Evolutionary conservation across 2,888 invertebrate species (phyloP).

Genomic region (Sepioteuthis lessoniana): DNA sequence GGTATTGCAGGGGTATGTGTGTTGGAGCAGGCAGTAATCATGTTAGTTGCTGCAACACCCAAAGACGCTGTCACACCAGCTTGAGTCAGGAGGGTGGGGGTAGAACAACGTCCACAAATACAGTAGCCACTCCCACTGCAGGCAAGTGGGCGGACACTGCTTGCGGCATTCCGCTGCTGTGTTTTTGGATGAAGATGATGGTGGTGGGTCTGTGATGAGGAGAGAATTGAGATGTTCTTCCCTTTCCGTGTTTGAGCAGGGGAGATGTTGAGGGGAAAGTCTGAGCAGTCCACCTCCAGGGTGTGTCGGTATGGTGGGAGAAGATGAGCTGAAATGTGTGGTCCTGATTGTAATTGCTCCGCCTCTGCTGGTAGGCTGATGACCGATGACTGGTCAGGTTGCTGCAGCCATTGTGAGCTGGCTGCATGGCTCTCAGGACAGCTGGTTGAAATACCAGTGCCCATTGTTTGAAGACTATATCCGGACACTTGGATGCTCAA

Average conservation of each 20-base stretch:
- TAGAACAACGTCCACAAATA: not conserved
- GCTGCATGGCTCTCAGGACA: not conserved
- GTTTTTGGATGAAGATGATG: not conserved
- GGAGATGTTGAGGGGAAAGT: not conserved
- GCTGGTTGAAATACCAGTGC: not conserved
- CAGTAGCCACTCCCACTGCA: slow-evolving; percentile 33
- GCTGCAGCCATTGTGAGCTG: not conserved
- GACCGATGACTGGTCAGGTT: not conserved
- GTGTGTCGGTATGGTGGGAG: not conserved
- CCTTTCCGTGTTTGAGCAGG: not conserved
- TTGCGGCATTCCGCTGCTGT: slow-evolving; percentile 1
- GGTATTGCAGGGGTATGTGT: not conserved
- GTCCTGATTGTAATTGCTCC: not conserved
- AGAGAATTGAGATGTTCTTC: not conserved
- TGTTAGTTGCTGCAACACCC: not conserved
- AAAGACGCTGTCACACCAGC: not conserved
- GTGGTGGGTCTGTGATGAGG: not conserved
- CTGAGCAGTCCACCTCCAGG: not conserved
- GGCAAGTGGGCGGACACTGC: slow-evolving; percentile 33
- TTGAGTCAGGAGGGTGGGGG: not conserved
- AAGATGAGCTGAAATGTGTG: not conserved
- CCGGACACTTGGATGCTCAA: not conserved
- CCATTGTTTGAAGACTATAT: slow-evolving; percentile 18
- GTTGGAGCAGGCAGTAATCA: not conserved
- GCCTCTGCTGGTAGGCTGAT: not conserved